Evolutionary conservation across 2,113 vertebrate species (phyloP).

Genomic region (Laterallus jamaicensis): DNA sequence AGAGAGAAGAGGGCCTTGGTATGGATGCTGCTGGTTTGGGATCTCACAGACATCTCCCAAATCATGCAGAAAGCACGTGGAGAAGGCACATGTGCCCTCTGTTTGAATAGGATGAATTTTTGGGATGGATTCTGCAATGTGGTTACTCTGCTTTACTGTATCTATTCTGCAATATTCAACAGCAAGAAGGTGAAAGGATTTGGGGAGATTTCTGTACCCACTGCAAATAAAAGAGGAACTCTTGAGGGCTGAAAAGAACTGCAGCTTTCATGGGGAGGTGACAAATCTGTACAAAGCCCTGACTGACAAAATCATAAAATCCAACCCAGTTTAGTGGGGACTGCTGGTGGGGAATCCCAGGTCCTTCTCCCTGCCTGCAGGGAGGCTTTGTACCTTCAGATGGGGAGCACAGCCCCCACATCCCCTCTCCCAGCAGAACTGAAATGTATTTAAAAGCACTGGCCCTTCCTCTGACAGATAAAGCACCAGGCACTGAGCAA

Average conservation of each 20-base stretch:
- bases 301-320: background rate
- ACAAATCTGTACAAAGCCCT: background rate
- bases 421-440: background rate
- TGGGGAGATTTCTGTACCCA: background rate
- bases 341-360: background rate
- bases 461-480: background rate
- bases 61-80: fast-evolving
- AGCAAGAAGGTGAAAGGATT: background rate
- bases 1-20: background rate
- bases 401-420: background rate
- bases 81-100: background rate
- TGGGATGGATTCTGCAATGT: background rate
- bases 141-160: background rate
- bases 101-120: background rate
- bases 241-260: background rate
- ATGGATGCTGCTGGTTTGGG: background rate
- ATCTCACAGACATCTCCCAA: background rate
- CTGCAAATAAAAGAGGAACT: background rate
- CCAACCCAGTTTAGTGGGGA: no score
- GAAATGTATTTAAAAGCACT: background rate
- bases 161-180: background rate
- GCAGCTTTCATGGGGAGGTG: background rate
- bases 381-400: background rate
- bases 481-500: fast-evolving
- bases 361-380: background rate